phyloP scores from a whole-genome alignment of 2,797 vertebrate species.

The Sebastes kiyomatsui region DNA sequence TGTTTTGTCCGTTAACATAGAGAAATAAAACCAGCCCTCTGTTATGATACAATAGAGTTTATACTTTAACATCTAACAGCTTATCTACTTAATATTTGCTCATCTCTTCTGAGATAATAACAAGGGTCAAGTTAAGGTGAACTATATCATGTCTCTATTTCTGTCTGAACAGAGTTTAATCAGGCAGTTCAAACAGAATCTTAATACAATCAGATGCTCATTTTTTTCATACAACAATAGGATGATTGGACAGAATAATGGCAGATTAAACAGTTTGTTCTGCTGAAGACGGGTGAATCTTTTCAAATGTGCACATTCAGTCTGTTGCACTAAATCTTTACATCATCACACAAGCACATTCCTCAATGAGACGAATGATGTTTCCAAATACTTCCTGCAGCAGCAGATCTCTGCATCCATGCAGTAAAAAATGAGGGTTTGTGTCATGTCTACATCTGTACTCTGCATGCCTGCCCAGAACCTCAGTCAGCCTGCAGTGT shows the following conservation, averaged over 20 bases:
- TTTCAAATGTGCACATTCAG: not conserved
- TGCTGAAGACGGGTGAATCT: not conserved
- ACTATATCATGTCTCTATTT: not conserved
- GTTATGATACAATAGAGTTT: not conserved
- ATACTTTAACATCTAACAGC: too few relatives aligned
- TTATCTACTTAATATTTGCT: not conserved
- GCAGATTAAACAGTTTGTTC: not conserved
- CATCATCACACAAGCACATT: not conserved
- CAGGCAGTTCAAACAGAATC: not conserved
- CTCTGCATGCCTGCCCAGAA: constrained; percentile 24
- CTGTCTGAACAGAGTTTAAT: not conserved
- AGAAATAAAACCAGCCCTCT: not conserved
- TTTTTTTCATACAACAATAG: not conserved
- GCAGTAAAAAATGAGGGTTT: not conserved
- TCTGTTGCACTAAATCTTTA: not conserved
- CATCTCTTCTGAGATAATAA: not conserved
- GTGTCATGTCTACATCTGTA: constrained; percentile 52
- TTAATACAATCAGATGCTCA: not conserved
- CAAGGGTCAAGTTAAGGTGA: not conserved
- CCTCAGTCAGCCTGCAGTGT: constrained; percentile 23
- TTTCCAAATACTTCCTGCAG: constrained; percentile 16
- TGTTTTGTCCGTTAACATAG: not conserved
- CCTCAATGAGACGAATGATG: not conserved
- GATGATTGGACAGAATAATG: not conserved
- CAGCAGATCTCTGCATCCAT: constrained; percentile 5